Conservation (phyloP, 2,888 invertebrate species). For the Apantesis nais region DNA sequence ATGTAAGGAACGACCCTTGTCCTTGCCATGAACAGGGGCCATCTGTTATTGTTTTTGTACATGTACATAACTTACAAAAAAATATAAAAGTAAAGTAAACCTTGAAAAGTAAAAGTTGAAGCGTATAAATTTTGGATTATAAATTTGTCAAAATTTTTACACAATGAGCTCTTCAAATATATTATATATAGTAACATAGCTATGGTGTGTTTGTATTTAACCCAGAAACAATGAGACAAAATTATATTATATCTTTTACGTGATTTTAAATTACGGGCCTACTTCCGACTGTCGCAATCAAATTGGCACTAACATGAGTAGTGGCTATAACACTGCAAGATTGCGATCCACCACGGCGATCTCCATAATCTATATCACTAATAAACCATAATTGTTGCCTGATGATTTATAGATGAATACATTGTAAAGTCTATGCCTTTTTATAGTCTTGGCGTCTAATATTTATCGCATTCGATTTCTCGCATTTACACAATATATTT, state of each 20-base stretch:
- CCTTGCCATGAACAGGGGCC: too few species aligned
- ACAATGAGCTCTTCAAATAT: too few species aligned
- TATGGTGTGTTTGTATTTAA: too few species aligned
- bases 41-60: too few species aligned
- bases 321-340: slow-evolving; percentile 12
- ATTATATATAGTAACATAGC: too few species aligned
- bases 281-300: not conserved
- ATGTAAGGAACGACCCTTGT: not conserved
- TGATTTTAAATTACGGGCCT: not conserved
- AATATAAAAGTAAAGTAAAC: too few species aligned
- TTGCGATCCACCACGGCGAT: slow-evolving; percentile 31
- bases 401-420: slow-evolving; percentile 37
- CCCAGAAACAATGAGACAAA: not conserved
- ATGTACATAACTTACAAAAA: too few species aligned
- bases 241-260: not conserved
- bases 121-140: too few species aligned
- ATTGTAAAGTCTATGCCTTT: slow-evolving; percentile 9
- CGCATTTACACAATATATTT: not conserved
- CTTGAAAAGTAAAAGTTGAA: too few species aligned
- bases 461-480: not conserved
- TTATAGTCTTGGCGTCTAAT: slow-evolving; percentile 1
- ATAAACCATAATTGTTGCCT: slow-evolving; percentile 41
- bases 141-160: too few species aligned
- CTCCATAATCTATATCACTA: slow-evolving; percentile 38
- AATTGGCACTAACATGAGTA: slow-evolving; percentile 3